Evolutionary conservation across 2,888 invertebrate genomes (phyloP), one percentile per base, ranked within the genome.

Genomic region (Celastrina argiolus): DNA sequence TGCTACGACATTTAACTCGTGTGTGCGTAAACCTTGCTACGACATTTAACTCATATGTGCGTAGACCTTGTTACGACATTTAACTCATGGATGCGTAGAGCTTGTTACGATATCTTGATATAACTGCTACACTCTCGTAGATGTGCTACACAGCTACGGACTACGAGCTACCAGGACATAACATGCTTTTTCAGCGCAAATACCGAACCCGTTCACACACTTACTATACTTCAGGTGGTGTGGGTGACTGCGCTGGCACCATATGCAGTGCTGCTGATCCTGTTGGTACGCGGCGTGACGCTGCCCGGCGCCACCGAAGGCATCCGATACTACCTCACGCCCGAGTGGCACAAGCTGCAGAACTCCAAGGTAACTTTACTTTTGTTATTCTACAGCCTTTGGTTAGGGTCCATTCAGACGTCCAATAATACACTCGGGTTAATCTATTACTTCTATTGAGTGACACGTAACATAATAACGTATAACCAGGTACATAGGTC

Each of bases 161-260:
- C 18, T 56, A 22, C 18, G 22, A 12, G 56, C 56, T 56, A 56
- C 51, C 22, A 59, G 41, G n/a, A 39, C 8, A 8, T 36, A 36
- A 2, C 8, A 10, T 39, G 8, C 39, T 39, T 12, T 14, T 2
- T 12, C 10, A 39, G 12, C 39, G 10, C 31, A 31, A 31, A 31
- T 39, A 2, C 10, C 39, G 14, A 10, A 36, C 5, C 34, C 1
- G 36, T 36, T 5, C 2, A 2, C 7, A 39, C 39, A 39, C 0
- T 16, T 2, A 1, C 18, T 8, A 18, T 18, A 3, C 3, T 16
- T 14, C 81, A 97, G 96, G 97, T 97, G 69, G 98, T 98, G 65
- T 98, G 98, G 98, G 94, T 98, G 69, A 98, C 98, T 26, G 98
- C 98, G 2, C 87, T 98, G 69, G 96, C 97, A 42, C 98, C 98